Evolutionary conservation across 2,113 vertebrate species (phyloP).

Genomic region (Scatophagus argus): DNA sequence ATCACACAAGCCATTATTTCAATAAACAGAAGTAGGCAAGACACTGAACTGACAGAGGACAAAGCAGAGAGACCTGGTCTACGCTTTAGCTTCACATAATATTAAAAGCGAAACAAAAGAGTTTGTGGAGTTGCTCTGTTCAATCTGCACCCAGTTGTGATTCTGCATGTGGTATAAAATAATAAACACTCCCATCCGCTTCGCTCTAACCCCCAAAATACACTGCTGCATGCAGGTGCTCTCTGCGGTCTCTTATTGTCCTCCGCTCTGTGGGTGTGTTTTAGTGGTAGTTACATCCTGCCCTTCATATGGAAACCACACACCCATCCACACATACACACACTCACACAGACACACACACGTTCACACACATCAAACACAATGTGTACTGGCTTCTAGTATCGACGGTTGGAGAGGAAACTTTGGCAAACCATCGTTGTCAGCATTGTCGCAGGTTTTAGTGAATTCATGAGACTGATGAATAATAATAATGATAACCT

Average conservation of each 20-base stretch:
- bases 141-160: slow-evolving; percentile 10
- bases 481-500: too few species aligned
- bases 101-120: background rate
- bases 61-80: background rate
- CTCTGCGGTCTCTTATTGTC: slow-evolving; percentile 68
- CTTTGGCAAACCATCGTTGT: background rate
- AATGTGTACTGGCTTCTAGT: background rate
- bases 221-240: slow-evolving; percentile 62
- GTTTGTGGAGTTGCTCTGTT: slow-evolving; percentile 2
- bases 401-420: slow-evolving; percentile 40
- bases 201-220: slow-evolving; percentile 1
- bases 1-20: background rate
- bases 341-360: background rate
- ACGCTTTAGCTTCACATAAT: background rate
- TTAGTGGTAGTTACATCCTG: slow-evolving; percentile 71
- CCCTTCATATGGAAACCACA: slow-evolving; percentile 66
- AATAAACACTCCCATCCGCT: slow-evolving; percentile 77
- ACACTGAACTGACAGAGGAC: background rate
- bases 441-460: background rate
- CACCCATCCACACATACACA: slow-evolving; percentile 30
- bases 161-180: slow-evolving; percentile 52
- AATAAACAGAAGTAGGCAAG: background rate
- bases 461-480: too few species aligned
- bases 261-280: slow-evolving; percentile 63
- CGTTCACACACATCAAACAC: slow-evolving; percentile 45